These are phyloP conservation scores for Agonopterix arenella DNA, from an alignment of 2,888 invertebrate species.

Conservation along the genomic window DNA sequence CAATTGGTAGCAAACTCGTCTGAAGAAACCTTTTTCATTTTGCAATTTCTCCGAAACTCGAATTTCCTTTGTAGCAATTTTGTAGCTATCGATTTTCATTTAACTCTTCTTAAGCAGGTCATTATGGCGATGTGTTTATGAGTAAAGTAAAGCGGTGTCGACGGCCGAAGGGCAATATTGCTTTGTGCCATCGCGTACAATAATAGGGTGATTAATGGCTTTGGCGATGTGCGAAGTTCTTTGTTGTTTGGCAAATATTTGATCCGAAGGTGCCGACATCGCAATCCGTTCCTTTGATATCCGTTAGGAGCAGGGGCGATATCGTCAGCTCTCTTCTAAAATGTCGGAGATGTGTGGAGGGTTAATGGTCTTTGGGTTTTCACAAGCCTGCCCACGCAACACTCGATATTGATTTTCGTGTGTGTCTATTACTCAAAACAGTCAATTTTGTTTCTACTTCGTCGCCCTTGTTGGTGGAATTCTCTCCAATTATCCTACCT, in stretches of 20 bases:
- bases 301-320: slow-evolving; percentile 4
- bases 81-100: slow-evolving; percentile 63
- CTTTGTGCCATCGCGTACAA: slow-evolving; percentile 61
- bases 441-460: no score
- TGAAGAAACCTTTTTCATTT: background rate
- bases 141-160: slow-evolving; percentile 38
- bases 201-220: slow-evolving; percentile 71
- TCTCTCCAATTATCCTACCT: no score
- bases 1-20: slow-evolving; percentile 1
- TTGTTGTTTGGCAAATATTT: slow-evolving; percentile 71
- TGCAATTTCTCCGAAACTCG: background rate
- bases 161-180: slow-evolving; percentile 63
- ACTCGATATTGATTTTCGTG: no score
- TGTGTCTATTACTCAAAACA: no score
- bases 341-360: no score
- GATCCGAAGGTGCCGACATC: slow-evolving; percentile 44
- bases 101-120: slow-evolving; percentile 63
- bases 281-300: slow-evolving; percentile 58
- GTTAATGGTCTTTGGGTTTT: no score
- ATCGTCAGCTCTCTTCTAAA: background rate
- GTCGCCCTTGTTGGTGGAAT: no score
- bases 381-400: no score
- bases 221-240: slow-evolving; percentile 60
- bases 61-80: background rate
- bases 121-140: slow-evolving; percentile 63